Evolutionary conservation across 2,113 vertebrate genomes (phyloP), one percentile per base, ranked within the genome.

Genomic region (Rattus rattus): DNA sequence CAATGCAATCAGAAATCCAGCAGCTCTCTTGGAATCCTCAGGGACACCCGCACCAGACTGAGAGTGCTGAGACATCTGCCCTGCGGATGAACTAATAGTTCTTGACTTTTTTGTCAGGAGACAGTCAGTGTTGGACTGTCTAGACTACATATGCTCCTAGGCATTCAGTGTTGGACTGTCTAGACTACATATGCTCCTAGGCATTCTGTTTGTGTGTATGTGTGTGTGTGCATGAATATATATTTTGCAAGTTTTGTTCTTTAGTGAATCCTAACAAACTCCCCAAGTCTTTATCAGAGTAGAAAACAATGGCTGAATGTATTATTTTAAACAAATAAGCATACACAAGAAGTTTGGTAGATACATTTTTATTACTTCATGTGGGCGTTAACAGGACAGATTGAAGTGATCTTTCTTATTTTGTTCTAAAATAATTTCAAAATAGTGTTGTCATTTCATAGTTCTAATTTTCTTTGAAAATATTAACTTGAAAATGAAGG

Each of bases 261-360:
- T 63, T 84, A 28, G 59, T 4, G 3, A 84, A 63, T 14, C 7
- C 24, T 39, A 4, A 39, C 11, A 26, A 63, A 43, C 14, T 61
- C n/a, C 43, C 97, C 98, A 98, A 98, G 97, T 95, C 97, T 97
- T 98, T 97, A 97, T 96, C 43, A 94, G 13, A 96, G 97, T 91
- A 97, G 96, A 93, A 98, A 98, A 36, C 96, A 94, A 92, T 92
- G 56, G 91, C 91, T 96, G 93, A 69, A 87, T 95, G 95, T 63
- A 13, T 54, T 96, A 92, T 80, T 49, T 76, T 95, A 67, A 52
- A 96, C 24, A 90, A 97, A 96, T 97, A 36, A 91, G 4, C 24
- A 52, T 85, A 95, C 52, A 67, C 63, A 33, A 67, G 52, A 92
- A 47, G 2, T n/a, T 92, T 92, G 69, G 33, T 79, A 94, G 95